Evolutionary conservation across 2,888 invertebrate species (phyloP), one percentile per base, ranked within the genome.

Genomic region (Dynastes tityus): DNA sequence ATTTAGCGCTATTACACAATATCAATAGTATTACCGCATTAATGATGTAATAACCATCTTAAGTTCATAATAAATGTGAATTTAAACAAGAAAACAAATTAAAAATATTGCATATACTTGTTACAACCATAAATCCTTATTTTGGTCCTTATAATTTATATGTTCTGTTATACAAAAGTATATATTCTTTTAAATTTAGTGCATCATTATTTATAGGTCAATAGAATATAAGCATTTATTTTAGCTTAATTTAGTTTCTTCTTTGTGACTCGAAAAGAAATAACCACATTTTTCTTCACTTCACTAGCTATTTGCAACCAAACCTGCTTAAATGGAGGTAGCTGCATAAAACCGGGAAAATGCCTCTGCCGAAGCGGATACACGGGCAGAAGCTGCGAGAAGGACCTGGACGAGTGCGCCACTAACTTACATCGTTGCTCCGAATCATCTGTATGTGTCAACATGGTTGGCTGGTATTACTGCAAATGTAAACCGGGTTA

Each of bases 401-500:
- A 94, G 81, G 97, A 97, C 90, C 91, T 95, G 85, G 95, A 97
- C 90, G 97, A 97, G 90, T 97, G 97, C 89, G 90, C 91, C 22
- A 90, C 92, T 82, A 92, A 92, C 81, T 90, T 92, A 76, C 92
- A 94, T 85, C 91, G 93, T 80, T 97, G 97, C 89, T 93, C 94
- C 83, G 91, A 92, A 82, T 92, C 94, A 83, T 95, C 96, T 74
- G 90, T 91, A 76, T 97, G 97, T 89, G 92, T 96, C 88, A 97
- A 97, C 89, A 95, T 95, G 91, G 96, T 96, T 63, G 97, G 97
- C 83, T 96, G 96, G 92, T 96, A 95, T 90, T 95, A 95, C 89
- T 97, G 97, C 89, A 93, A 95, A 84, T 97, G 97, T 89, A 92
- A 93, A 82, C 91, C 92, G 78, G 97, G 97, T 3, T 97, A 94